Base-by-base conservation (phyloP, 2,888 invertebrate species). In the Thymelicus acteon region DNA sequence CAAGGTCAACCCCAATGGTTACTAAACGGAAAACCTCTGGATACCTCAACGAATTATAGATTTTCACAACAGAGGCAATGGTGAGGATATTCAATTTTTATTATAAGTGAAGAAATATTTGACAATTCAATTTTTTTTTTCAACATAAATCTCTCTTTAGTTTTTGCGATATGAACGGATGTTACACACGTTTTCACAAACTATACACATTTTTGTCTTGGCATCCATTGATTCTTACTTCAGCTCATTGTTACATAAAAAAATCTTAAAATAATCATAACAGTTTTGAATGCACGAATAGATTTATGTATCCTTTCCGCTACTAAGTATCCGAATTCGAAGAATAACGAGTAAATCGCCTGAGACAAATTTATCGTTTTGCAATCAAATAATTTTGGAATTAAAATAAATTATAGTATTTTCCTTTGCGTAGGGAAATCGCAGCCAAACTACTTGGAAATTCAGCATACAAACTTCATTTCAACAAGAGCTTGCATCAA, bases 1-100 rank as follows among this genome's bases (percentile, higher is more conserved):
- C 86, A 85, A 72, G 76, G 80, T 12, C 83, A 83, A 7, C 63
- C 76, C 7, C 80, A 82, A 8, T 94, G 94, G 94, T 90, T 82
- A 76, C 90, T 91, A 60, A 90, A 94, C 72, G 94, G 91, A 0
- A 82, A 84, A 72, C 80, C 82, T 4, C 63, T 93, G 8, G 88
- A 88, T 39, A 78, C 75, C 0, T 79, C 79, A 67, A 71, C 76
- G 5, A 87, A 80, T 71, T 80, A 76, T 52, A 78, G 83, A 15
- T 74, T 87, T 1, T 78, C 81, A 47, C 83, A 82, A 73, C 89
- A 89, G 72, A 85, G 80, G 72, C 90, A 88, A 77, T 88, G 88
- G 92, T 91, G 74, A 75, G 84, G 13, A 47, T 10, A 10, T 61
- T 37, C 15, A 10, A 5, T 6, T 54, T 19, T 19, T 44, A 64